Base-by-base conservation (phyloP, 2,888 invertebrate species). In the Nomada ruficornis region DNA sequence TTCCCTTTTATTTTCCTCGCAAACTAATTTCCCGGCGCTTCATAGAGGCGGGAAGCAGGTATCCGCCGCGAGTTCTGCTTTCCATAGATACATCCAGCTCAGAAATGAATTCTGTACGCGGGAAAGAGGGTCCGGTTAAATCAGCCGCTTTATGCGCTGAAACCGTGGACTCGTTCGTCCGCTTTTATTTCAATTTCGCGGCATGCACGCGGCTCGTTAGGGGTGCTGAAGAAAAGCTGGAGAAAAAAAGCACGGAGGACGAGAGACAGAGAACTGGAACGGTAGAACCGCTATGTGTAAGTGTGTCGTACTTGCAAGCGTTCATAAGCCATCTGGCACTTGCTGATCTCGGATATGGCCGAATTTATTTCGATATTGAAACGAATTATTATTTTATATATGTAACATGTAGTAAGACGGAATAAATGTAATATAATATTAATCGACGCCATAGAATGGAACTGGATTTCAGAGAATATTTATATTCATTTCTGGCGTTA, bases 111-210 rank as follows among this genome's bases (percentile, higher is more conserved):
- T 80, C 75, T 42, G 26, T 36, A 13, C 26, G 23, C 54, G 60
- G 47, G 71, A 60, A 36, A 54, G 64, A 59, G 57, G 54, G 42
- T 63, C 18, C 75, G 67, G 71, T 70, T 68, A 82, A 82, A 76
- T 82, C 76, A 81, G 68, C 76, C 81, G 76, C 64, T 80, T 75
- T 75, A 80, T 71, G 59, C 62, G 26, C 54, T 64, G 57, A 69
- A 73, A 62, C 60, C 70, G 70, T 42, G 64, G 60, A 52, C 76
- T 70, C 65, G 76, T 68, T 60, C 63, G 57, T 50, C 69, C 55
- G 72, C 29, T 82, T 77, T 82, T 81, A 82, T 82, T 81, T 82
- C 76, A 82, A 76, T 82, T 72, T 69, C 80, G 68, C 70, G 75
- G 72, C 59, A 50, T 47, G 59, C 57, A 62, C 72, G 81, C 68